A percentile compares a stretch with the other conserved stretches of the same genome.
phyloP scores from a whole-genome alignment of 2,113 vertebrate genomes.

The Nothoprocta pentlandii region DNA sequence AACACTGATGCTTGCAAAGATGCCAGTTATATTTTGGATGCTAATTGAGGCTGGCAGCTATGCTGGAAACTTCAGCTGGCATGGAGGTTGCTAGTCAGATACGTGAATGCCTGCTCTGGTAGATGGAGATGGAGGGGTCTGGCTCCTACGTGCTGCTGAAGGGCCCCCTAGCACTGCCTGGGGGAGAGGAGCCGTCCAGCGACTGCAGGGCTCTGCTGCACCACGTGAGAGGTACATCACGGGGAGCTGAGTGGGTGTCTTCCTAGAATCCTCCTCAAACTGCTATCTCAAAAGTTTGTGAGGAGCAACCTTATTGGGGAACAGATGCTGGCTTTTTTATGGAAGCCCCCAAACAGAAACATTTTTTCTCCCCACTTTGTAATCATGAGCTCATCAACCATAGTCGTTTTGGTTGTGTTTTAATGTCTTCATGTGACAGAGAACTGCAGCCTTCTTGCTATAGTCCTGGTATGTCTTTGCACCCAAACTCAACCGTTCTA shows the following conservation, averaged over 20 bases:
- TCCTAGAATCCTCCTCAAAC: neutral
- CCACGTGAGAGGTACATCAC: accelerated
- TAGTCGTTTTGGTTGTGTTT: accelerated
- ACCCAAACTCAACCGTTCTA: neutral
- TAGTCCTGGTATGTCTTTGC: neutral
- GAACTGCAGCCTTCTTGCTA: neutral
- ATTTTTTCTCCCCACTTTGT: neutral
- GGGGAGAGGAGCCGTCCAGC: accelerated
- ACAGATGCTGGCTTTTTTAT: neutral
- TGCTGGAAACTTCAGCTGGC: neutral
- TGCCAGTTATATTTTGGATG: neutral
- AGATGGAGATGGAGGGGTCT: neutral
- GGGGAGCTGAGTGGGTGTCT: neutral
- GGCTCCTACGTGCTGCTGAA: neutral
- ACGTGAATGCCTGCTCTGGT: neutral
- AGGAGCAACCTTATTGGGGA: neutral
- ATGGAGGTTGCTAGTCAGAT: neutral
- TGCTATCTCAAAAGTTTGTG: neutral
- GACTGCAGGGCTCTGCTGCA: neutral
- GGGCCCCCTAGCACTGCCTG: neutral
- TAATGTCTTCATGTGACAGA: neutral
- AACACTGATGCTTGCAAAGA: neutral
- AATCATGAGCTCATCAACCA: conserved; percentile 12
- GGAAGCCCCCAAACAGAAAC: conserved; percentile 31
- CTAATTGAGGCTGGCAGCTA: conserved; percentile 19